These are phyloP conservation scores for Bucorvus abyssinicus DNA, from an alignment of 2,797 vertebrate species.

Conservation along the genomic window DNA sequence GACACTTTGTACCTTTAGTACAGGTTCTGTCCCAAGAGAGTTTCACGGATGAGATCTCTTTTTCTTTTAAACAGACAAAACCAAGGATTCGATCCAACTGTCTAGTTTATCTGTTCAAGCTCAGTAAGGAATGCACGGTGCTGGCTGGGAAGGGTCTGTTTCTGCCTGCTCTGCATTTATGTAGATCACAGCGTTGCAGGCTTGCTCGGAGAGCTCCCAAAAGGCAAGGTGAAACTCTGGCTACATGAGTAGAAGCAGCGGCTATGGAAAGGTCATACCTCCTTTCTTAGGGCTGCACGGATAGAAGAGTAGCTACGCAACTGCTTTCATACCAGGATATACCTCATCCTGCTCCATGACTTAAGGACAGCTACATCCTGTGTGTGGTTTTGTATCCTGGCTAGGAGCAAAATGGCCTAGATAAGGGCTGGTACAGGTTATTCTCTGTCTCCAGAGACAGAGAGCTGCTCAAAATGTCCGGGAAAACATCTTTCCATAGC, in stretches of 20 bases:
- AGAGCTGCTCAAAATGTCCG: not conserved
- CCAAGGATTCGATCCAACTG: not conserved
- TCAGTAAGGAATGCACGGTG: not conserved
- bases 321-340: not conserved
- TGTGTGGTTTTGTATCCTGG: not conserved
- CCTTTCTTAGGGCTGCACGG: not conserved
- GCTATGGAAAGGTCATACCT: not conserved
- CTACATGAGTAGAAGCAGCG: not conserved
- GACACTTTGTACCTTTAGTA: not conserved
- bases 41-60: not conserved
- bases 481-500: not conserved
- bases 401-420: not conserved
- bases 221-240: not conserved
- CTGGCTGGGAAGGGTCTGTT: not conserved
- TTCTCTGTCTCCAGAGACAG: not conserved
- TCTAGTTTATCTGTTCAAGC: not conserved
- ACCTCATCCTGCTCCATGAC: not conserved
- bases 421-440: not conserved
- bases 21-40: not conserved
- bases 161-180: not conserved
- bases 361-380: not conserved
- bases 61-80: not conserved
- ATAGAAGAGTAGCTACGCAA: not conserved
- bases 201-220: not conserved
- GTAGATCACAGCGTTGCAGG: fast-evolving